A percentile compares a stretch with the other conserved stretches of the same genome.
Conservation (phyloP, 2,113 vertebrate species). For the Hydropotes inermis region DNA sequence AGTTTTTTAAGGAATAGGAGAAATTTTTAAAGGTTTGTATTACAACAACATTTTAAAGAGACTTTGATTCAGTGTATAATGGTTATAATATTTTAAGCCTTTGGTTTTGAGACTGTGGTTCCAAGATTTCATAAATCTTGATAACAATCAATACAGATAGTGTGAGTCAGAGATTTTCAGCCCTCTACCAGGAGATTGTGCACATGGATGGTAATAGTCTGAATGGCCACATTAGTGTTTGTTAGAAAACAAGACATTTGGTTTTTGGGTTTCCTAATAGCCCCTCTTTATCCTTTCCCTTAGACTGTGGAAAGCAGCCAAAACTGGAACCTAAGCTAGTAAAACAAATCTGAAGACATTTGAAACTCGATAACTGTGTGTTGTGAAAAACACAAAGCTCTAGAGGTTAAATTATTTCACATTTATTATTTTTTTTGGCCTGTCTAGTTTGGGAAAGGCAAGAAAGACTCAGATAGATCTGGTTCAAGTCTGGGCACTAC, state of each 20-base stretch:
- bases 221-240: not conserved
- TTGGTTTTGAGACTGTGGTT: not conserved
- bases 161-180: not conserved
- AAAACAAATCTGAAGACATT: not conserved
- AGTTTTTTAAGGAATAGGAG: not conserved
- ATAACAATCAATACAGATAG: not conserved
- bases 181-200: not conserved
- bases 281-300: not conserved
- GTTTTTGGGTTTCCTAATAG: not conserved
- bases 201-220: too few relatives aligned
- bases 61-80: not conserved
- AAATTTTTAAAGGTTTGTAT: not conserved
- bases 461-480: not conserved
- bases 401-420: not conserved
- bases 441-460: not conserved
- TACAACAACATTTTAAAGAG: not conserved
- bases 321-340: not conserved
- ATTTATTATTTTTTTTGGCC: not conserved
- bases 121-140: not conserved
- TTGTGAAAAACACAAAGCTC: not conserved
- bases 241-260: not conserved
- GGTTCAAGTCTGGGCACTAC: not conserved
- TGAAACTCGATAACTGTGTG: not conserved
- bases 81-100: not conserved
- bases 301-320: not conserved